Percentiles rank a stretch among this genome's conserved stretches.
Evolutionary conservation across 2,797 vertebrate species (phyloP).

Genomic region (Mallotus villosus): DNA sequence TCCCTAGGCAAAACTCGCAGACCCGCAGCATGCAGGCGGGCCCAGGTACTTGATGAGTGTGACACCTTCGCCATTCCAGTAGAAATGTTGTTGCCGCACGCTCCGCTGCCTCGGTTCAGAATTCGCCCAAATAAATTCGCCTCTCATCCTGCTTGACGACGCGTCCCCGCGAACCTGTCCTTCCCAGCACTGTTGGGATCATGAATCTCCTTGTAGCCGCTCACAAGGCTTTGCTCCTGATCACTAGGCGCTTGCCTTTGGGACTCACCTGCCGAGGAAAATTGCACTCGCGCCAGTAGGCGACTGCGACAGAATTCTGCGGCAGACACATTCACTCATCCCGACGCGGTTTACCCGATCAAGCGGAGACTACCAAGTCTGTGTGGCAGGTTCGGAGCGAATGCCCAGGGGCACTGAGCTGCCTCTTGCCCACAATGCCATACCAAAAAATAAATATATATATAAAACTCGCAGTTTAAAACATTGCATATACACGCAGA

Average conservation of each 20-base stretch:
- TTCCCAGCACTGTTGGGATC: conserved; percentile 76
- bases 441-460: conserved; percentile 20
- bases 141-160: conserved; percentile 75
- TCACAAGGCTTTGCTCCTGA: conserved; percentile 75
- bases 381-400: conserved; percentile 70
- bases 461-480: conserved; percentile 52
- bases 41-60: conserved; percentile 82
- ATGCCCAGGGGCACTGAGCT: conserved; percentile 58
- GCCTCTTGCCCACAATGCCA: conserved; percentile 51
- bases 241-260: conserved; percentile 74
- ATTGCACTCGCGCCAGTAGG: conserved; percentile 57
- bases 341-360: conserved; percentile 63
- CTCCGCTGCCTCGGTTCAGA: conserved; percentile 76
- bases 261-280: conserved; percentile 70
- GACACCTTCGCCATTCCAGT: conserved; percentile 77
- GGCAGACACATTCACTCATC: conserved; percentile 73
- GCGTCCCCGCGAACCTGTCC: conserved; percentile 73
- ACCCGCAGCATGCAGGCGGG: conserved; percentile 72
- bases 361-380: conserved; percentile 60
- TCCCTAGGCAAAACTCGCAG: conserved; percentile 79
- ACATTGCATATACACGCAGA: conserved; percentile 51
- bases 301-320: conserved; percentile 54
- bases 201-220: conserved; percentile 77
- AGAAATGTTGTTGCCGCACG: conserved; percentile 77
- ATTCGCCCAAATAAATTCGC: conserved; percentile 78